Percentiles rank a stretch among this genome's conserved stretches.
phyloP scores from a whole-genome alignment of 2,888 invertebrate genomes.

The Eremobia ochroleuca region DNA sequence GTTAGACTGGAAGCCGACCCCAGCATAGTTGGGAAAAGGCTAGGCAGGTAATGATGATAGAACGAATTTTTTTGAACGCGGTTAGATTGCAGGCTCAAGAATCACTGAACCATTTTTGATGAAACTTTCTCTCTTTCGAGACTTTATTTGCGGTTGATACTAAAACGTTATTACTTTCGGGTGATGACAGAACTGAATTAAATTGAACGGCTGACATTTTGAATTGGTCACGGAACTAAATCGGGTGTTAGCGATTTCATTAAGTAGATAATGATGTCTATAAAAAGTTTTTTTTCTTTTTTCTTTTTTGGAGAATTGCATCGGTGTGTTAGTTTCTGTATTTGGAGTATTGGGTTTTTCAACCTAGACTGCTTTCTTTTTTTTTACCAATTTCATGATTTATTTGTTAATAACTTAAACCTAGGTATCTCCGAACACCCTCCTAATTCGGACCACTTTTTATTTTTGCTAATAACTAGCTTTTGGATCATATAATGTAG shows the following conservation, averaged over 20 bases:
- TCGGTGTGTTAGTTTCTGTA: neutral
- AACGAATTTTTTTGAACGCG: slow-evolving; percentile 23
- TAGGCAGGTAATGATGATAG: no score
- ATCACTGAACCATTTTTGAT: slow-evolving; percentile 57
- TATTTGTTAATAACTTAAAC: neutral
- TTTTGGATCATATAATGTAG: no score
- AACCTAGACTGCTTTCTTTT: neutral
- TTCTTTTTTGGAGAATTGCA: neutral
- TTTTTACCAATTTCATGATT: neutral
- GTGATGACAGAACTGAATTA: slow-evolving; percentile 31
- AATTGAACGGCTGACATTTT: slow-evolving; percentile 47
- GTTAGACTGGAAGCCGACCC: no score
- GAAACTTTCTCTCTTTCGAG: slow-evolving; percentile 59
- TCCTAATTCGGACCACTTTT: no score
- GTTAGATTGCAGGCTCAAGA: slow-evolving; percentile 47
- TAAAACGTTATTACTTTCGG: slow-evolving; percentile 54
- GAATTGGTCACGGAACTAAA: slow-evolving; percentile 35
- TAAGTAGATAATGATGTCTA: neutral
- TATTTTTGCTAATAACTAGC: no score
- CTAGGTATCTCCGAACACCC: no score
- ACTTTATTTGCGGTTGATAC: slow-evolving; percentile 51
- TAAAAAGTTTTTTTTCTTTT: neutral
- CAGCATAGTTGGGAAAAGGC: no score
- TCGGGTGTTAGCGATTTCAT: slow-evolving; percentile 6
- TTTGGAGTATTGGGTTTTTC: neutral